Evolutionary conservation across 2,888 invertebrate species (phyloP), one percentile per base, ranked within the genome.

Genomic region (Trypoxylon attenuatum): DNA sequence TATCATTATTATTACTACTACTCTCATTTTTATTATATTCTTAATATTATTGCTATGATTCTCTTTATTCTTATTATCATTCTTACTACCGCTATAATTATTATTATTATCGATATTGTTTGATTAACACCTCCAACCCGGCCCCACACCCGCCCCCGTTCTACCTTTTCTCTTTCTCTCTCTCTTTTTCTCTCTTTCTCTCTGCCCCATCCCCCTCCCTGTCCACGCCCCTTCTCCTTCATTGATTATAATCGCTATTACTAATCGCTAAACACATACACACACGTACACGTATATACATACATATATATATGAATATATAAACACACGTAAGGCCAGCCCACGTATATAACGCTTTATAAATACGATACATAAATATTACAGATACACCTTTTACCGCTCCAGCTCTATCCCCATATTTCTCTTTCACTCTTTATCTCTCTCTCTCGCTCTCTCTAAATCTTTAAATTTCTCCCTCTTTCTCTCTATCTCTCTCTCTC

Each of bases 241-340:
- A 81, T 81, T 79, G 78, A 77, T 76, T 78, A 80, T 80, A 78
- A 77, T 77, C 58, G 80, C 81, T 83, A 82, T 76, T 82, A 82
- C 80, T 84, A 83, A 78, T 84, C 66, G 74, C 76, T 85, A 82
- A 78, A 75, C 73, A 78, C 80, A 67, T 49, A 47, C 10, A 50
- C 51, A 45, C 27, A 74, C 60, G 75, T 68, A 60, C 62, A 71
- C 64, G 71, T 61, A 75, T 63, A 62, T 49, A 70, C 49, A 61
- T 25, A 57, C 50, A 55, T 43, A 64, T 55, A 61, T 42, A 66
- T 25, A 70, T 50, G 53, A 49, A 69, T 60, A 69, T 18, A 67
- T 63, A 62, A 68, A 71, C 49, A 62, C 66, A 69, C 72, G 76
- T 73, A 78, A 68, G 49, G 60, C 51, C 56, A 54, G 54, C 64